These are phyloP conservation scores for Pycnomerus fuliginosus DNA, from an alignment of 2,888 invertebrate genomes.

Conservation along the genomic window DNA sequence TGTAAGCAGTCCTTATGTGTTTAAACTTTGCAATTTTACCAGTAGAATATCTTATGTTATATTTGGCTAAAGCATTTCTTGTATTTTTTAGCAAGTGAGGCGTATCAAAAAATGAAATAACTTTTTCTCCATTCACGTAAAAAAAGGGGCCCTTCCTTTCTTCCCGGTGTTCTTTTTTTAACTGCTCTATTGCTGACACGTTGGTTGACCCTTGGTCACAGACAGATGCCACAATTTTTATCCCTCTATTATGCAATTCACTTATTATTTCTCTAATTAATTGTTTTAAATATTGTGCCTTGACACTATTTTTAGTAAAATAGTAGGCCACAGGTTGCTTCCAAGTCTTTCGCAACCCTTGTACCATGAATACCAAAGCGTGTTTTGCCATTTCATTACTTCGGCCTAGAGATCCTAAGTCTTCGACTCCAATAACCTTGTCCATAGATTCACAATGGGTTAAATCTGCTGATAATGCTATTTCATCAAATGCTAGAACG, in stretches of 20 bases:
- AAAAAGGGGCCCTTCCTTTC: slow-evolving; percentile 6
- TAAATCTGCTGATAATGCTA: slow-evolving; percentile 7
- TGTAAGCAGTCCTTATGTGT: slow-evolving; percentile 10
- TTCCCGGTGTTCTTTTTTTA: slow-evolving; percentile 1
- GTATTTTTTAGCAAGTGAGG: too few species aligned
- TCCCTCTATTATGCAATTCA: slow-evolving; percentile 19
- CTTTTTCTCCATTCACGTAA: slow-evolving; percentile 7
- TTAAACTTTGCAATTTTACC: slow-evolving; percentile 16
- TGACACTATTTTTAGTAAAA: slow-evolving; percentile 22
- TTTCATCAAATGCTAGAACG: slow-evolving; percentile 15
- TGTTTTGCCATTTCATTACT: slow-evolving; percentile 19
- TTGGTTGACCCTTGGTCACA: slow-evolving; percentile 30
- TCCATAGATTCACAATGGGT: slow-evolving; percentile 6
- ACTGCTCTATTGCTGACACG: slow-evolving; percentile 9
- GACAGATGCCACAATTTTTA: slow-evolving; percentile 25
- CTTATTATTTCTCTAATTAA: slow-evolving; percentile 20
- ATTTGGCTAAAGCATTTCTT: slow-evolving; percentile 14
- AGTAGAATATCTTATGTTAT: slow-evolving; percentile 7
- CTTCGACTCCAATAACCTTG: slow-evolving; percentile 21
- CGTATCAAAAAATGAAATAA: slow-evolving; percentile 19
- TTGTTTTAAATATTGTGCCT: slow-evolving; percentile 13
- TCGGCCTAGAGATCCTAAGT: slow-evolving; percentile 22
- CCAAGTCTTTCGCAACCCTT: slow-evolving; percentile 24
- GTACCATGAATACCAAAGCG: slow-evolving; percentile 30
- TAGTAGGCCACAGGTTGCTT: slow-evolving; percentile 29